Base-by-base conservation (phyloP, 1,140 invertebrate species). In the Eufriesea mexicana region DNA sequence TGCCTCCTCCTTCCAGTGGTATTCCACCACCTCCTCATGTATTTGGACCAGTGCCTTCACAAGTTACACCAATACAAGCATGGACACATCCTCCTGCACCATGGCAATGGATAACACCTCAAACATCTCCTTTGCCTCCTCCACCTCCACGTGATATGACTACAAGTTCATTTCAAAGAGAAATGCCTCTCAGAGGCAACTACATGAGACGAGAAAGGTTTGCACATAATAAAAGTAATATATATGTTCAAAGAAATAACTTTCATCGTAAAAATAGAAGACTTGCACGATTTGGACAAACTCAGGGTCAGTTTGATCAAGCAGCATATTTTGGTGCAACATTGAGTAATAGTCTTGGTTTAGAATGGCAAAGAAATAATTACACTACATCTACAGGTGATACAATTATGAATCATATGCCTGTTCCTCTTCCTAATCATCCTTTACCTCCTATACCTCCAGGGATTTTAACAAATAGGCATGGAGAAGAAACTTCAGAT, bases 21-120 rank as follows among this genome's bases (percentile, higher is more conserved):
- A 82, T 92, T 9, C 94, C 94, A 51, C 93, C 93, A 8, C 93
- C 93, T 25, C 92, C 92, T 35, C 92, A 93, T 75, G 89, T 94
- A 47, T 94, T 92, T 67, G 89, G 90, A 73, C 86, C 89, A 47
- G 89, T 93, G 62, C 86, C 91, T 74, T 88, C 93, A n/a, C 92
- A 93, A 82, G 90, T 93, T n/a, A 84, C 92, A 8, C 92, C 91
- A 12, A 90, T 94, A 66, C 93, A 92, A 72, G 89, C 93, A 16
- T 94, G 93, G 93, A 68, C 92, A 23, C 93, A 91, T 75, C 79
- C 93, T 25, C 88, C 88, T n/a, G 81, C 91, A 20, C 87, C 91
- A 23, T 94, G 93, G 93, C 93, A 93, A 75, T 94, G 92, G 94
- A 92, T 94, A 88, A 90, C 93, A 54, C 90, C 92, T 12, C 93